Percentiles rank a stretch among this genome's conserved stretches.
Conservation (phyloP, 2,113 vertebrate species). For the Myrmecobius fasciatus region DNA sequence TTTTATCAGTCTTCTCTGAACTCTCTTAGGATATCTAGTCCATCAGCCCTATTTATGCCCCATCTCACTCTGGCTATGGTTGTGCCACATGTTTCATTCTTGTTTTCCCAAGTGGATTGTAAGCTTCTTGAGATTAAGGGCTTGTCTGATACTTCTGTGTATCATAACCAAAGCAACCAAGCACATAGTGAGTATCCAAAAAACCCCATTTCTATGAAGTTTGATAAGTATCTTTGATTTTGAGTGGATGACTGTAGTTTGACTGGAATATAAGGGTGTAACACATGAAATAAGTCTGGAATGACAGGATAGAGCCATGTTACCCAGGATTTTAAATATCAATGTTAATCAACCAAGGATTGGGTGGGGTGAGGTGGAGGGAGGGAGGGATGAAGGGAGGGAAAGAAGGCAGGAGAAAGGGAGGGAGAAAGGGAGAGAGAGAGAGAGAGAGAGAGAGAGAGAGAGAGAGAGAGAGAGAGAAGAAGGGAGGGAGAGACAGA, state of each 20-base stretch:
- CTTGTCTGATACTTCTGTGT: background rate
- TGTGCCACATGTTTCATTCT: background rate
- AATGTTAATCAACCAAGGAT: no score
- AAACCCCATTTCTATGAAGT: background rate
- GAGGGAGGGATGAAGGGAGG: no score
- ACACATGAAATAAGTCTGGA: background rate
- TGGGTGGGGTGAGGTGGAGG: no score
- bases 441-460: no score
- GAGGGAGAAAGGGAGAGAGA: no score
- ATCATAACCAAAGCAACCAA: background rate
- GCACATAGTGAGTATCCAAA: background rate
- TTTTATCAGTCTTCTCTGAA: background rate
- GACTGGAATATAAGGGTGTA: background rate
- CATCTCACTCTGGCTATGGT: background rate
- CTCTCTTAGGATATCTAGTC: background rate
- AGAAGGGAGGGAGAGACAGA: no score
- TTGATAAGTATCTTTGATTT: background rate
- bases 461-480: no score
- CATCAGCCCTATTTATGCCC: background rate
- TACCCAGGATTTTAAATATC: background rate
- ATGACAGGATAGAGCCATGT: background rate
- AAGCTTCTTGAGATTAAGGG: background rate
- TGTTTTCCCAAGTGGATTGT: background rate
- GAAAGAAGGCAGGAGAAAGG: no score
- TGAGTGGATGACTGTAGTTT: background rate